phyloP scores from a whole-genome alignment of 2,797 vertebrate genomes.

The Oreochromis grahami region DNA sequence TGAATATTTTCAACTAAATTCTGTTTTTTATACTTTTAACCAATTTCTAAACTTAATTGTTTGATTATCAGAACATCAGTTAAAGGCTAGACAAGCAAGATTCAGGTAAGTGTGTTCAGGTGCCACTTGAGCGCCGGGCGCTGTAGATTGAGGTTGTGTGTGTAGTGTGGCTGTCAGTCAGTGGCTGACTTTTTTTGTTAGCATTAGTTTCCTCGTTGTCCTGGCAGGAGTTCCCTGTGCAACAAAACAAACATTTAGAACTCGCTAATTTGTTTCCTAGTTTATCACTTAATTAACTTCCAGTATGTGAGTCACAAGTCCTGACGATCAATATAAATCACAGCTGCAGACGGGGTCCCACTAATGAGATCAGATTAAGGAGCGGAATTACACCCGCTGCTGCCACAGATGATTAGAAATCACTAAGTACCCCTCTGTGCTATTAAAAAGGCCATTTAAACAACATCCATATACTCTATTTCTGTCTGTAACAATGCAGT shows the following conservation, averaged over 20 bases:
- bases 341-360: conserved; percentile 1
- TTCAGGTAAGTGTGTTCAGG: background rate
- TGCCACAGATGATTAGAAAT: conserved; percentile 59
- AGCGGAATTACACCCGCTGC: conserved; percentile 51
- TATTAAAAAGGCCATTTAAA: conserved; percentile 67
- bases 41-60: background rate
- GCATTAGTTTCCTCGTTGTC: background rate
- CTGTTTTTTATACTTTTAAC: background rate
- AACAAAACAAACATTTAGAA: conserved; percentile 8
- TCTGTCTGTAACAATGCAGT: conserved; percentile 38
- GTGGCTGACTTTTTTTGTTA: background rate
- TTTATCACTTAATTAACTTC: conserved; percentile 69
- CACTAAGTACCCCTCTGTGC: conserved; percentile 50
- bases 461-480: conserved; percentile 22
- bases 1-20: background rate
- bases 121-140: background rate
- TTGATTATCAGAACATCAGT: background rate
- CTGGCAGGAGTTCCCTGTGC: background rate
- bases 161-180: background rate
- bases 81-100: background rate
- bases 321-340: conserved; percentile 60
- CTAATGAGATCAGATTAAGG: conserved; percentile 68
- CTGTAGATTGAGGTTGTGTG: background rate
- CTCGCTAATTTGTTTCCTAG: conserved; percentile 49
- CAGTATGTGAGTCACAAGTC: conserved; percentile 17